Base-by-base conservation (phyloP, 2,888 invertebrate species). In the Amiota minor region DNA sequence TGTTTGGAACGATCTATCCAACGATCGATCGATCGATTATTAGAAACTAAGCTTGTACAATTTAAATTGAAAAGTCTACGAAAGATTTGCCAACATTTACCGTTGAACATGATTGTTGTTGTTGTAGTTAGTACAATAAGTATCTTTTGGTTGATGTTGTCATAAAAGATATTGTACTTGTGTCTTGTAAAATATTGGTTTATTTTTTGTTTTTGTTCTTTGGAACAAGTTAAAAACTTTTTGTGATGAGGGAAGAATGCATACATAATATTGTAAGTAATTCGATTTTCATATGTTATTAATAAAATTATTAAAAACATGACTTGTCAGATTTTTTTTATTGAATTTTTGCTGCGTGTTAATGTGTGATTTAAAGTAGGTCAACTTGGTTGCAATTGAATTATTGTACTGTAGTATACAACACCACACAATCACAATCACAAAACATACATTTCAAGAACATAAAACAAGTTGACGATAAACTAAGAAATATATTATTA, bases 291-390 rank as follows among this genome's bases (percentile, higher is more conserved):
- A 23, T 23, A 35, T 35, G 2, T 35, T 35, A 59, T 59, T 59
- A 59, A 59, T 59, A 59, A 59, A 59, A 35, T 35, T 35, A 35
- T 35, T 35, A 8, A 6, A 8, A 6, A 18, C 4, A 20, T 59
- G 20, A 59, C 59, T 59, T 59, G 59, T 59, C 59, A 59, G 67
- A 50, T 50, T 71, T 61, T 71, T 73, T 47, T 73, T 61, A 77
- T 73, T 75, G 35, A 35, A 35, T 35, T 35, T 6, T 35, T 35
- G 35, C 35, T 1, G 35, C 2, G 35, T 35, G 35, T 6, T 35
- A 35, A 45, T 49, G 35, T 35, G 35, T 35, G 6, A 35, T 70
- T 71, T 70, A 72, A 81, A 81, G 73, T 83, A 77, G 81, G 83
- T 81, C 83, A 80, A 55, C 56, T 64, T 49, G 65, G 72, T 67